Evolutionary conservation across 2,113 vertebrate genomes (phyloP).

Genomic region (Zosterops hypoxanthus): DNA sequence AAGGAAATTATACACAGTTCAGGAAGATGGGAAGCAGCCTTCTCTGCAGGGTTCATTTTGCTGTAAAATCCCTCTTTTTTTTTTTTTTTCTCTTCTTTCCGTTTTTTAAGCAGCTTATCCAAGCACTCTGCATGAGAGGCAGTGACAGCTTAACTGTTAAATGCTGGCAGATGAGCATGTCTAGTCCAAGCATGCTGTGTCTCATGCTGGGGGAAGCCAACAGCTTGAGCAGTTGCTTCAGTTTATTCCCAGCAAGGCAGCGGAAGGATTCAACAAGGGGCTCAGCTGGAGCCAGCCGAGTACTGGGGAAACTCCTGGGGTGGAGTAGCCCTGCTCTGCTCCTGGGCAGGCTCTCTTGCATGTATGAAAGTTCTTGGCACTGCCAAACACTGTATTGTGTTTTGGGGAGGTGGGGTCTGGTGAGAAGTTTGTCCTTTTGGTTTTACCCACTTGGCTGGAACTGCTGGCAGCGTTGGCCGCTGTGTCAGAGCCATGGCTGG

Average conservation of each 20-base stretch:
- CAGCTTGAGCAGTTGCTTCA: neutral
- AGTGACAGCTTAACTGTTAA: constrained; percentile 1
- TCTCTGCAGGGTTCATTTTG: neutral
- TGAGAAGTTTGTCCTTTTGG: neutral
- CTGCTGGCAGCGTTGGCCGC: fast-evolving
- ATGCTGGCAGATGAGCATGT: neutral
- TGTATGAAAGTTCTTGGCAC: fast-evolving
- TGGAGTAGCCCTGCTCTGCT: neutral
- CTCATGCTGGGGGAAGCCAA: neutral
- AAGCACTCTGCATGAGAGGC: neutral
- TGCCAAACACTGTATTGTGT: neutral
- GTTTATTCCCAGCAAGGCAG: constrained; percentile 2
- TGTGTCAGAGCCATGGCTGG: neutral
- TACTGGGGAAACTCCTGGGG: neutral
- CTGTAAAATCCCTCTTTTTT: neutral
- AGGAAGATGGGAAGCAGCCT: neutral
- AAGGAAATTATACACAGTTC: neutral
- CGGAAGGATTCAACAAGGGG: neutral
- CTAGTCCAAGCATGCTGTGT: neutral
- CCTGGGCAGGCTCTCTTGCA: neutral
- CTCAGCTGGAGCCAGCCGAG: neutral
- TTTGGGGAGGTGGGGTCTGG: neutral
- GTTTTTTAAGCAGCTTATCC: neutral
- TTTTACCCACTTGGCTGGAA: neutral
- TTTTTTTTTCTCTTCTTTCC: fast-evolving